These are phyloP conservation scores for Liolophura sinensis DNA, from an alignment of 1,140 invertebrate species.

Conservation along the genomic window DNA sequence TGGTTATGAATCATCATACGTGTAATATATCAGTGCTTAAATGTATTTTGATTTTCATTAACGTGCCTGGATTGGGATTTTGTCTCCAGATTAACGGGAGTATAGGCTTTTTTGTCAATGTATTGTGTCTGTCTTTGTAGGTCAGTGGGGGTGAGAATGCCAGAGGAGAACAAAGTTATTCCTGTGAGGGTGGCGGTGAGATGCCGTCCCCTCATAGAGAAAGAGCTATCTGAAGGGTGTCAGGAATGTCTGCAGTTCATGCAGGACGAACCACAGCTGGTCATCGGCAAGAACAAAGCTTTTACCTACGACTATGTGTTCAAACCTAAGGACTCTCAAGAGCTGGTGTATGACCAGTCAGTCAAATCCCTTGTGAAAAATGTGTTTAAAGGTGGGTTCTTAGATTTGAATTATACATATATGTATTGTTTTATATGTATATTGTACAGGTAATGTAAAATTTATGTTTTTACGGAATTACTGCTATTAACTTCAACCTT, in stretches of 20 bases:
- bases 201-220: conserved; percentile 75
- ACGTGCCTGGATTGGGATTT: too few species aligned
- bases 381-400: conserved; percentile 71
- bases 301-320: conserved; percentile 92
- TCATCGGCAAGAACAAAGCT: conserved; percentile 82
- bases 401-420: background rate
- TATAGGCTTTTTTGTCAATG: too few species aligned
- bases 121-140: too few species aligned
- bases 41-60: too few species aligned
- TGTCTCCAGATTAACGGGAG: too few species aligned
- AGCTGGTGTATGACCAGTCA: conserved; percentile 75
- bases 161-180: conserved; percentile 32
- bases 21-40: too few species aligned
- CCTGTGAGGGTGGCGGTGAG: conserved; percentile 72
- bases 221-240: conserved; percentile 64
- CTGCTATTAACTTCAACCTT: too few species aligned
- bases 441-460: too few species aligned
- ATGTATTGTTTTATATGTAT: too few species aligned
- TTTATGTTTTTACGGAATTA: too few species aligned
- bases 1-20: too few species aligned
- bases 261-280: conserved; percentile 71
- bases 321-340: conserved; percentile 69
- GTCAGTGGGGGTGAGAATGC: too few species aligned
- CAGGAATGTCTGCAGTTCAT: conserved; percentile 49
- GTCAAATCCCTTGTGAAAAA: conserved; percentile 76